phyloP scores from a whole-genome alignment of 1,140 invertebrate genomes.

The Probaryconus sp. region DNA sequence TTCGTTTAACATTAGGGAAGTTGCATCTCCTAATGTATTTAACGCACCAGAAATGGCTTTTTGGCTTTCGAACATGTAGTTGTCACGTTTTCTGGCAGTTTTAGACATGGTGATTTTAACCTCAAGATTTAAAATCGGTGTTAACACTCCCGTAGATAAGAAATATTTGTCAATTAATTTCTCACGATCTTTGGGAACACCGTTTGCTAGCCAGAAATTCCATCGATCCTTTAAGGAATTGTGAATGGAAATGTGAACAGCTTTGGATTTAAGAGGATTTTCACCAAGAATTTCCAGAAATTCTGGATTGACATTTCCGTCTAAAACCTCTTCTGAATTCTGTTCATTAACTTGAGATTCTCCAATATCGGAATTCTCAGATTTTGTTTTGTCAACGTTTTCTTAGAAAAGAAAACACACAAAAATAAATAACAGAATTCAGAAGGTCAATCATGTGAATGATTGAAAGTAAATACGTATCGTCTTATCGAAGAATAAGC shows the following conservation, averaged over 20 bases:
- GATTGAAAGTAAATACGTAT: no score
- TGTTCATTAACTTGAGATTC: no score
- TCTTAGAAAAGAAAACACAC: no score
- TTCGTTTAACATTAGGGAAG: conserved; percentile 11
- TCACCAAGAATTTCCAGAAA: conserved; percentile 11
- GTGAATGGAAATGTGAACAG: not conserved
- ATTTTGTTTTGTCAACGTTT: no score
- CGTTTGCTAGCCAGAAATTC: conserved; percentile 11
- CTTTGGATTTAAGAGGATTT: not conserved
- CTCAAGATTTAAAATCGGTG: conserved; percentile 17
- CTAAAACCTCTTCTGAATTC: no score
- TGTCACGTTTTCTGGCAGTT: not conserved
- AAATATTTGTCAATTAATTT: conserved; percentile 8
- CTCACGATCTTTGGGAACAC: conserved; percentile 4
- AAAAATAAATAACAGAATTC: no score
- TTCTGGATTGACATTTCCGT: conserved; percentile 6
- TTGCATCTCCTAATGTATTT: conserved; percentile 13
- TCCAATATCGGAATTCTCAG: no score
- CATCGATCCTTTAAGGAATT: not conserved
- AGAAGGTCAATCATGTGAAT: no score
- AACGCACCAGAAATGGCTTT: conserved; percentile 5
- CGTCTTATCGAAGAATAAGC: no score
- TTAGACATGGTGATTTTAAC: not conserved
- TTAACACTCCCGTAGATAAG: not conserved
- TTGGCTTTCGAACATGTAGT: conserved; percentile 6